Evolutionary conservation across 2,888 invertebrate genomes (phyloP), one percentile per base, ranked within the genome.

Genomic region (Herminia tarsipennalis): DNA sequence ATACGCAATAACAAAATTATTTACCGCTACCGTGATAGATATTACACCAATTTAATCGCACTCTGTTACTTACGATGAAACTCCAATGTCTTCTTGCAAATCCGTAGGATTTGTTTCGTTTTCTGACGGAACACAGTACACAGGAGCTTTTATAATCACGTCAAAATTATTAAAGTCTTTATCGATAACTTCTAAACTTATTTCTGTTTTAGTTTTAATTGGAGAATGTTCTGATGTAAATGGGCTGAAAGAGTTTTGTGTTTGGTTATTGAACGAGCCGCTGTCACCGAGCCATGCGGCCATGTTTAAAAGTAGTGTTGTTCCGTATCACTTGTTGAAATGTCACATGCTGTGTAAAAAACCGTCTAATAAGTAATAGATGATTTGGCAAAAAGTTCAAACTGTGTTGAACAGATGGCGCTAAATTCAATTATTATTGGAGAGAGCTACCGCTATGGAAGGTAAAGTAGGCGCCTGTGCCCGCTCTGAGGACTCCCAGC

Each of bases 241-340:
- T 16, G 40, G 44, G 14, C 8, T 48, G 41, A 52, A 37, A 49
- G 36, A 50, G 44, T 59, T 73, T 64, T 48, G 56, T 37, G 43
- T 43, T 27, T 49, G 52, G 28, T 10, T 77, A 73, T 69, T 51
- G 49, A 59, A 66, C 50, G 41, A 60, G 48, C 67, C 65, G 65
- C 80, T 83, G 78, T 83, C 83, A 83, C 64, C 66, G 61, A 72
- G 71, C 86, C 88, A 85, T 78, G 83, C 84, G 79, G 87, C 90
- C 90, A 90, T 89, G 74, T 85, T 82, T 74, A 70, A 44, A 39
- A 56, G 40, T 70, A 66, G 72, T 70, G 70, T 55, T 71, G 66
- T 66, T 42, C 45, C 44, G 35, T 49, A 44, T 36, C 44, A 17
- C 25, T 41, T 35, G 18, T 21, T 18, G 43, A 59, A 53, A 49